Evolutionary conservation across 1,140 invertebrate genomes (phyloP).

Genomic region (Papilio dardanus): DNA sequence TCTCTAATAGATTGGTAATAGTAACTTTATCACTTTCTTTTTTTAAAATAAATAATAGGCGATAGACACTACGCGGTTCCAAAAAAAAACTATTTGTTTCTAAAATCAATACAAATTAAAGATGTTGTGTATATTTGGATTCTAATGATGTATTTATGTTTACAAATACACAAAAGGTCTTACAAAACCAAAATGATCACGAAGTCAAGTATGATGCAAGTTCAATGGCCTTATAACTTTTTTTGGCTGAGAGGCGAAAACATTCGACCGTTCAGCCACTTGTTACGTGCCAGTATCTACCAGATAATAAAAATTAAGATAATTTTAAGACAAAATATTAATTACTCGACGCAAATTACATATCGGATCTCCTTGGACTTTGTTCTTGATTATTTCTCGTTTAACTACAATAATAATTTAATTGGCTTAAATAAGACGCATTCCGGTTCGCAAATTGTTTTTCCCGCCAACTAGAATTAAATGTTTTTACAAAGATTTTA

Average conservation of each 20-base stretch:
- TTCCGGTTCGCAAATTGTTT: slow-evolving; percentile 18
- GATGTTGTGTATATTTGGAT: neutral
- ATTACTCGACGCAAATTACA: slow-evolving; percentile 11
- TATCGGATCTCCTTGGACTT: slow-evolving; percentile 30
- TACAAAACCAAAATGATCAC: slow-evolving; percentile 29
- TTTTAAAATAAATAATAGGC: neutral
- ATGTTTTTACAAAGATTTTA: slow-evolving; percentile 14
- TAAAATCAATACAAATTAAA: neutral
- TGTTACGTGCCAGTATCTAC: neutral
- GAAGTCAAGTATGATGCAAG: slow-evolving; percentile 31
- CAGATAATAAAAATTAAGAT: neutral
- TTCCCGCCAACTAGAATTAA: neutral
- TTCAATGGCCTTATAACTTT: slow-evolving; percentile 26
- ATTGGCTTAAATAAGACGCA: slow-evolving; percentile 22
- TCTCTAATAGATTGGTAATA: neutral
- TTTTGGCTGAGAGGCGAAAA: slow-evolving; percentile 22
- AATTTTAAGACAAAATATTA: slow-evolving; percentile 29
- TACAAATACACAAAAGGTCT: neutral
- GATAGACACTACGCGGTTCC: neutral
- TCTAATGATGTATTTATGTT: neutral
- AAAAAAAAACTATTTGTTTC: neutral
- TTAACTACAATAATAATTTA: slow-evolving; percentile 29
- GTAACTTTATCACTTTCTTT: neutral
- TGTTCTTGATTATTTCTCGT: slow-evolving; percentile 2
- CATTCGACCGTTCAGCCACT: slow-evolving; percentile 4